Conservation (phyloP, 2,113 vertebrate species). For the Synodontis membranacea region DNA sequence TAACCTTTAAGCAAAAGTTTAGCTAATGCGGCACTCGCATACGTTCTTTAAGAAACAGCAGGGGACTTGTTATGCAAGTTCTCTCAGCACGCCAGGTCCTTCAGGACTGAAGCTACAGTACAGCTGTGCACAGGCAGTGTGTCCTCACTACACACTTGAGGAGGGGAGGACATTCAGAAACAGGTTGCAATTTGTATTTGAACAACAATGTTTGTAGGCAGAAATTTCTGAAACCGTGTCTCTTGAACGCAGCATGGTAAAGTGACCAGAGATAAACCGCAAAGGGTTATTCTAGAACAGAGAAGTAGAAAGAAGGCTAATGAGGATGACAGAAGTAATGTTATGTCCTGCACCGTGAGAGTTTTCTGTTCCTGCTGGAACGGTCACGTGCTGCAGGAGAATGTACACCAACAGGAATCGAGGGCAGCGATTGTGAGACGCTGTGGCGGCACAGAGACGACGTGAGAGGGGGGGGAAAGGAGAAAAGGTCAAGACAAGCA, state of each 20-base stretch:
- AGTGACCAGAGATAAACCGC: background rate
- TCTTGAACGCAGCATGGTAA: background rate
- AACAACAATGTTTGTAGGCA: too few species aligned
- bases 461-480: constrained; percentile 25
- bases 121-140: background rate
- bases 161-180: background rate
- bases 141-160: background rate
- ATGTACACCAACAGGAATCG: constrained; percentile 70
- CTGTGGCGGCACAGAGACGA: background rate
- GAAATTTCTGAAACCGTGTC: too few species aligned
- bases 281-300: background rate
- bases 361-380: constrained; percentile 63
- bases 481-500: constrained; percentile 38
- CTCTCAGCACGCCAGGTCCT: constrained; percentile 35
- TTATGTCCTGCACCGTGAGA: constrained; percentile 46
- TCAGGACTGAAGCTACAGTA: constrained; percentile 6
- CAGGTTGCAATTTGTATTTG: too few species aligned
- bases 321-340: background rate
- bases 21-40: constrained; percentile 8
- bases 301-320: background rate
- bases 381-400: constrained; percentile 65
- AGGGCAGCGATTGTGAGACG: constrained; percentile 13
- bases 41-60: constrained; percentile 61
- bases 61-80: constrained; percentile 64
- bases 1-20: background rate